Base-by-base conservation (phyloP, 2,113 vertebrate genomes). In the Chloropsis cyanopogon region DNA sequence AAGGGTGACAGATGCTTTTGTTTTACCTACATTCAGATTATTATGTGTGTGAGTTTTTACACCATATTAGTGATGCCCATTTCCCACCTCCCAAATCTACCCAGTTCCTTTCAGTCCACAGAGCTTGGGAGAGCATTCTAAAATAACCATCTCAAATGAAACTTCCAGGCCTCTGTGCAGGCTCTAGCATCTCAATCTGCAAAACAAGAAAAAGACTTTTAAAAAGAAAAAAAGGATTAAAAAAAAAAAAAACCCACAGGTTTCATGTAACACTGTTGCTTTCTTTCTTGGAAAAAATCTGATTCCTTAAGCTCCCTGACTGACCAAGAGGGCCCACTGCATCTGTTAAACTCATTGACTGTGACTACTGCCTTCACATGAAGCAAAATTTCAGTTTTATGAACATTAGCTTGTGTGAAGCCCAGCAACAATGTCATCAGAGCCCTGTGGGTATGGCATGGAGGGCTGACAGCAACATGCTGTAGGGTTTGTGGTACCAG, bases 331-430 rank as follows among this genome's bases (percentile, higher is more conserved):
- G 46, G 64, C 59, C 35, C 52, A 35, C 10, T 29, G 47, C 60
- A 95, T 93, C 85, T 96, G 93, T 92, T 86, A 94, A 88, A 93
- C 64, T 90, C 94, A 95, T 94, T 92, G 93, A 69, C 68, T 92
- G 28, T 64, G 76, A 88, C 76, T 93, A 29, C n/a, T 1, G 2
- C 90, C 79, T 86, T 81, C 86, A 49, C 39, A 57, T 15, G 76
- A 93, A 92, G 71, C 19, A 93, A 92, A 65, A 75, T 68, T 80
- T 94, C n/a, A 47, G 56, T n/a, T 94, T 92, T 90, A 90, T 60
- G 87, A 80, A 82, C 54, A 73, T 83, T 35, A 93, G 63, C 25
- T 77, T 92, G 50, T 93, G 63, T 53, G 85, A 90, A 96, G 52
- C 79, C 80, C 79, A 93, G 71, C 56, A 94, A 64, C 61, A 91